phyloP scores from a whole-genome alignment of 1,140 invertebrate species.

The Eriosoma lanigerum region DNA sequence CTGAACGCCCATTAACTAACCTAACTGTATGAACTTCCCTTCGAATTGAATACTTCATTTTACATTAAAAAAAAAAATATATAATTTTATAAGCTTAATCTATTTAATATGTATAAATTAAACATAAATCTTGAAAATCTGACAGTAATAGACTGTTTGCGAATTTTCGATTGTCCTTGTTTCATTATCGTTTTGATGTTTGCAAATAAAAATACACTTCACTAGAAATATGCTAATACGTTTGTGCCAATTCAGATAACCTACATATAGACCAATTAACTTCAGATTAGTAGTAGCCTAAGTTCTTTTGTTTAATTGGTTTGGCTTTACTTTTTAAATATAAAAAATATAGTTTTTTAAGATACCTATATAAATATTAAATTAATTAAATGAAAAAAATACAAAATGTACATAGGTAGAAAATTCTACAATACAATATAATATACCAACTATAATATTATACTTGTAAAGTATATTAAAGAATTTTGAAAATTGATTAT shows the following conservation, averaged over 20 bases:
- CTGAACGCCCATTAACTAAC: background rate
- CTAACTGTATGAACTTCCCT: background rate
- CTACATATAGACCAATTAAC: slow-evolving; percentile 38
- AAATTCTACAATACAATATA: too few relatives aligned
- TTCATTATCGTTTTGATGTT: slow-evolving; percentile 38
- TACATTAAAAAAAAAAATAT: background rate
- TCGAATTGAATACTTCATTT: slow-evolving; percentile 4
- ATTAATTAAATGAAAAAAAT: too few relatives aligned
- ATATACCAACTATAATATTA: too few relatives aligned
- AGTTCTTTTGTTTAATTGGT: slow-evolving; percentile 19
- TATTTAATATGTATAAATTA: slow-evolving; percentile 34
- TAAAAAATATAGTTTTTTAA: too few relatives aligned
- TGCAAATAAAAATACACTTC: slow-evolving; percentile 34
- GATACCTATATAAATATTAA: too few relatives aligned
- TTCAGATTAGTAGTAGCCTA: slow-evolving; percentile 17
- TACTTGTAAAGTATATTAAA: too few relatives aligned
- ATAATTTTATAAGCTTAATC: background rate
- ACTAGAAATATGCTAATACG: background rate
- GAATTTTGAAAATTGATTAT: too few relatives aligned
- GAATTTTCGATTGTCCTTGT: slow-evolving; percentile 41
- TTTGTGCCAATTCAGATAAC: slow-evolving; percentile 47
- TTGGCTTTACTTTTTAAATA: background rate
- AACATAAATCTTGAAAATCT: slow-evolving; percentile 39
- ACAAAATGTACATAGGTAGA: too few relatives aligned
- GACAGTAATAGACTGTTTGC: background rate